A percentile compares a stretch with the other conserved stretches of the same genome.
Evolutionary conservation across 2,113 vertebrate species (phyloP).

Genomic region (Aepyceros melampus): DNA sequence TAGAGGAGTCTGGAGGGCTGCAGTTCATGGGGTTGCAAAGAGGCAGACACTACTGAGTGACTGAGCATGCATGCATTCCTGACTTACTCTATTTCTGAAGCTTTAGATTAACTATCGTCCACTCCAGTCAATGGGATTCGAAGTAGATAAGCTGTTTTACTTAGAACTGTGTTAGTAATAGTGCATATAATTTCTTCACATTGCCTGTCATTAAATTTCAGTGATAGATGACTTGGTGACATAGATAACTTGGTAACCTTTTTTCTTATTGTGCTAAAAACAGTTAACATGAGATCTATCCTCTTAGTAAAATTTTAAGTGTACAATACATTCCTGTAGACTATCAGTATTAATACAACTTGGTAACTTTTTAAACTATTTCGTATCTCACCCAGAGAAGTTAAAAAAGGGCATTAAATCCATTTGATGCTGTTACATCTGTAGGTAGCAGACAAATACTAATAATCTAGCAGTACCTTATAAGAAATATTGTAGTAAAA

Average conservation of each 20-base stretch:
- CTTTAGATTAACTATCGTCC: neutral
- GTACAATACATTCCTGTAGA: neutral
- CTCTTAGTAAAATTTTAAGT: neutral
- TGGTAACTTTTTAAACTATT: neutral
- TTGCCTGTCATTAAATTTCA: neutral
- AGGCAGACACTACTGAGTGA: neutral
- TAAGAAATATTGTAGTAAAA: neutral
- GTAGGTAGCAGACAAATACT: neutral
- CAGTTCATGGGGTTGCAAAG: neutral
- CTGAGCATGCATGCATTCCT: neutral
- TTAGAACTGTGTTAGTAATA: neutral
- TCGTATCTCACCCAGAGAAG: neutral
- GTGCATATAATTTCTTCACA: neutral
- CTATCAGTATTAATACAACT: neutral
- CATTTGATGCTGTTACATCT: neutral
- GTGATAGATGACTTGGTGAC: neutral
- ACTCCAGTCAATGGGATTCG: neutral
- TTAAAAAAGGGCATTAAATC: neutral
- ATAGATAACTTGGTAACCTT: neutral
- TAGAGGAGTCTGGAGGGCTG: neutral
- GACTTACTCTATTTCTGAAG: neutral
- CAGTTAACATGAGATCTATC: neutral
- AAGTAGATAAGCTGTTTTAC: neutral
- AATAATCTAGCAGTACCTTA: neutral
- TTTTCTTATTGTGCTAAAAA: neutral